Percentiles rank a stretch among this genome's conserved stretches.
phyloP scores from a whole-genome alignment of 2,113 vertebrate species.

The Spermophilus dauricus region DNA sequence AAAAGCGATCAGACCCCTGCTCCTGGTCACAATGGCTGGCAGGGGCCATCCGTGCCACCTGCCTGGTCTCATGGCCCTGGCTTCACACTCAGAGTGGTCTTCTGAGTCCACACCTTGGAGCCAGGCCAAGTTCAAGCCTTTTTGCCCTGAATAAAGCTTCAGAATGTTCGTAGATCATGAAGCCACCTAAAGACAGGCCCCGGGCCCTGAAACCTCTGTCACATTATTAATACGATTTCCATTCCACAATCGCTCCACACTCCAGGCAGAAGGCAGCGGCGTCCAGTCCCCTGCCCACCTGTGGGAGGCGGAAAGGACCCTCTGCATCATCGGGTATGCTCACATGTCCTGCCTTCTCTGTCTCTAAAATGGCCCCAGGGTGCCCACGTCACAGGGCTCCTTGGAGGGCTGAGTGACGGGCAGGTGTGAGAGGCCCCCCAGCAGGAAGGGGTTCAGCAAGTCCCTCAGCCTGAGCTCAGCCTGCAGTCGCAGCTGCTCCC shows the following conservation, averaged over 20 bases:
- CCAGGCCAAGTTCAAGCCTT: not conserved
- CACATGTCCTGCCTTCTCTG: not conserved
- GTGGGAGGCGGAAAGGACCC: not conserved
- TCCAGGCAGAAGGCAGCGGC: rapidly evolving
- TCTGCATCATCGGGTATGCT: not conserved
- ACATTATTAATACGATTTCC: not conserved
- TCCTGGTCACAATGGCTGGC: rapidly evolving
- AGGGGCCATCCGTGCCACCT: rapidly evolving
- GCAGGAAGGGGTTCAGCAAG: not conserved
- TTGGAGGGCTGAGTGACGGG: rapidly evolving
- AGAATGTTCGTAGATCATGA: not conserved
- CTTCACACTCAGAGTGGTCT: not conserved
- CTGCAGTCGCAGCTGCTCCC: not conserved
- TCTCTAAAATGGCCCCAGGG: not conserved
- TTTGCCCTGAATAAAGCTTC: not conserved
- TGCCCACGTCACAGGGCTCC: rapidly evolving
- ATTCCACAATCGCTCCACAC: not conserved
- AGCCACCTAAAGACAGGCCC: not conserved
- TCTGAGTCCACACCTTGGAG: not conserved
- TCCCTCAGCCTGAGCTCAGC: not conserved
- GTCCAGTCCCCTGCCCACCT: rapidly evolving
- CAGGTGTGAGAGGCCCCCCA: not conserved
- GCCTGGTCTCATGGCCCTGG: not conserved
- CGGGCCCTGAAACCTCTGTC: rapidly evolving
- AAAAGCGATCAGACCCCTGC: not conserved